Evolutionary conservation across 2,113 vertebrate species (phyloP).

Genomic region (Callospermophilus lateralis): DNA sequence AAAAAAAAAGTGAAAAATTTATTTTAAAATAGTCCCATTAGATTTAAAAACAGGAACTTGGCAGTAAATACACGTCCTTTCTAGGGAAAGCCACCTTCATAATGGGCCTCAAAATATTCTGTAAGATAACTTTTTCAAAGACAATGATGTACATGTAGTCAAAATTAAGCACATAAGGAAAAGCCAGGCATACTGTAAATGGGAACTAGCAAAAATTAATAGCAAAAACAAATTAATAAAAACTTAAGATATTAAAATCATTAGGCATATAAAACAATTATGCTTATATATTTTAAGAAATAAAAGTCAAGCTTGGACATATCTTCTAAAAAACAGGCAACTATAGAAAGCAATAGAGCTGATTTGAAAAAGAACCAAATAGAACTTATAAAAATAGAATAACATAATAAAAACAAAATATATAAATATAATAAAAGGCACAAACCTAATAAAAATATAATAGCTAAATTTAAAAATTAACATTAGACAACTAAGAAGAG

Average conservation of each 20-base stretch:
- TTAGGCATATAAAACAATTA: not conserved
- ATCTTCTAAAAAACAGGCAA: not conserved
- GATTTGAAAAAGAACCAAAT: not conserved
- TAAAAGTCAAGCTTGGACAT: not conserved
- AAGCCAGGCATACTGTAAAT: not conserved
- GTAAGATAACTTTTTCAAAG: not conserved
- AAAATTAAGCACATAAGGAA: not conserved
- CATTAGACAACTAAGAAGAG: not conserved
- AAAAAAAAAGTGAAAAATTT: not conserved
- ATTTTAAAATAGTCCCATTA: not conserved
- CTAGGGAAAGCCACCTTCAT: not conserved
- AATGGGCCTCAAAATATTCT: not conserved
- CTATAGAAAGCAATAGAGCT: not conserved
- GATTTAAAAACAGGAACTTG: not conserved
- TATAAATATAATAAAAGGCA: no score
- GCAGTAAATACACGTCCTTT: not conserved
- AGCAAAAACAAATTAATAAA: slow-evolving; percentile 10
- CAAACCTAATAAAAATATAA: no score
- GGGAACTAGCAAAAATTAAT: not conserved
- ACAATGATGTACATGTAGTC: not conserved
- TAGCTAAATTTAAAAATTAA: not conserved
- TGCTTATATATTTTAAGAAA: not conserved
- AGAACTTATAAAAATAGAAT: not conserved
- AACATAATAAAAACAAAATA: no score
- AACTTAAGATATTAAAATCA: not conserved